Conservation (phyloP, 2,797 vertebrate genomes). For the Sebastiscus tertius region DNA sequence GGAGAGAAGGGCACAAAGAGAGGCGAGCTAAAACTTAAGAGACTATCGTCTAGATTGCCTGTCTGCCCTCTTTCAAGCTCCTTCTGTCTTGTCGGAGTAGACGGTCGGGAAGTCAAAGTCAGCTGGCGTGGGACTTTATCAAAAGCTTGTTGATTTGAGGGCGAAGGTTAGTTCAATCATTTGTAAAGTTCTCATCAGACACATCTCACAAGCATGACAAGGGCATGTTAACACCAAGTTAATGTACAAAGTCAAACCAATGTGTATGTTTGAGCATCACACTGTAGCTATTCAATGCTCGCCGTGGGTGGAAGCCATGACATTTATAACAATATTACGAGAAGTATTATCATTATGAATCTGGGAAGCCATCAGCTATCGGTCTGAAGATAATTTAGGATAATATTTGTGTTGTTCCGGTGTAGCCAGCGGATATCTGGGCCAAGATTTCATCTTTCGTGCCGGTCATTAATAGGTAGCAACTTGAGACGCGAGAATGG, state of each 20-base stretch:
- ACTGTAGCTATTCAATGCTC: no score
- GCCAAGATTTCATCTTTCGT: no score
- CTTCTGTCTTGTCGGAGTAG: not conserved
- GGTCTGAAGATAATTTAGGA: no score
- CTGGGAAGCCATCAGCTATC: no score
- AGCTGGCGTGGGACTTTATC: not conserved
- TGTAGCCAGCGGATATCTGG: no score
- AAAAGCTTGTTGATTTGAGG: not conserved
- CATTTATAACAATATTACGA: no score
- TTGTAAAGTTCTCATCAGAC: not conserved
- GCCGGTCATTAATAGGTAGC: no score
- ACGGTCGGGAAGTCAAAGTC: not conserved
- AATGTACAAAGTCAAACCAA: not conserved
- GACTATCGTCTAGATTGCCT: conserved; percentile 5
- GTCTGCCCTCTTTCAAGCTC: not conserved
- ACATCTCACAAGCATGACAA: not conserved
- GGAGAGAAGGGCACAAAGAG: not conserved
- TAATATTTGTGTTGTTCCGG: no score
- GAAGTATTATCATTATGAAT: no score
- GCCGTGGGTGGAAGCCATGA: no score
- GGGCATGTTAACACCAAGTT: not conserved
- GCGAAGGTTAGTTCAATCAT: not conserved
- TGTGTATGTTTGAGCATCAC: not conserved
- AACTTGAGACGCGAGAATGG: no score
- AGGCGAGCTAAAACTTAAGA: not conserved